These are phyloP conservation scores for Stenolophus ochropezus DNA, from an alignment of 2,888 invertebrate genomes.

Conservation along the genomic window DNA sequence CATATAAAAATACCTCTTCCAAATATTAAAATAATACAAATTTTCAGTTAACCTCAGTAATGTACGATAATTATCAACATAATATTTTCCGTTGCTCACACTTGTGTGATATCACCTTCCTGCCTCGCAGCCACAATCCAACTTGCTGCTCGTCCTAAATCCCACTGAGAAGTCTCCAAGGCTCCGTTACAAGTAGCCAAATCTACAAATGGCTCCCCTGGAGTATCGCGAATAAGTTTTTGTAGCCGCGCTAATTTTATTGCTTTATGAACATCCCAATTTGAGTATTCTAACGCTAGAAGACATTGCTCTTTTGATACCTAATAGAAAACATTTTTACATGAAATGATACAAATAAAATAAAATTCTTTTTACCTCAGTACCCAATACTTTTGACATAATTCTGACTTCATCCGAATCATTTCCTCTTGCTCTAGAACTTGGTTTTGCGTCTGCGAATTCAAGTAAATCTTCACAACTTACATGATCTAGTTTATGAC, in stretches of 20 bases:
- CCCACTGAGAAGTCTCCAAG: slow-evolving; percentile 79
- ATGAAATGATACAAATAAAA: not conserved
- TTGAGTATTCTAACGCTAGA: slow-evolving; percentile 85
- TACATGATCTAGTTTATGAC: slow-evolving; percentile 82
- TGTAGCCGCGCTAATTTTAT: slow-evolving; percentile 87
- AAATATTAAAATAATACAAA: slow-evolving; percentile 11
- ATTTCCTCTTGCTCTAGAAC: slow-evolving; percentile 86
- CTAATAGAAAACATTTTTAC: slow-evolving; percentile 70
- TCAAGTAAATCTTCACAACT: slow-evolving; percentile 94
- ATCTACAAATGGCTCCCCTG: slow-evolving; percentile 63
- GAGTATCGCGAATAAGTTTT: slow-evolving; percentile 70
- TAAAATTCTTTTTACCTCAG: slow-evolving; percentile 74
- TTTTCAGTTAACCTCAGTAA: slow-evolving; percentile 35
- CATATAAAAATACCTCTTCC: slow-evolving; percentile 29
- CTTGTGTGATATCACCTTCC: slow-evolving; percentile 63
- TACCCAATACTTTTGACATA: slow-evolving; percentile 90
- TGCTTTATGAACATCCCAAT: slow-evolving; percentile 92
- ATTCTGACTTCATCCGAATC: slow-evolving; percentile 95
- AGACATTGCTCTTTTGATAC: slow-evolving; percentile 85
- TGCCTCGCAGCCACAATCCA: slow-evolving; percentile 74
- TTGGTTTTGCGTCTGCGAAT: slow-evolving; percentile 89
- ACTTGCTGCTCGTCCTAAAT: slow-evolving; percentile 81
- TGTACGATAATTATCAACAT: slow-evolving; percentile 7
- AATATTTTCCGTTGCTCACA: slow-evolving; percentile 52
- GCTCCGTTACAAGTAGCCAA: slow-evolving; percentile 74